Evolutionary conservation across 2,113 vertebrate genomes (phyloP).

Genomic region (Otus sunia): DNA sequence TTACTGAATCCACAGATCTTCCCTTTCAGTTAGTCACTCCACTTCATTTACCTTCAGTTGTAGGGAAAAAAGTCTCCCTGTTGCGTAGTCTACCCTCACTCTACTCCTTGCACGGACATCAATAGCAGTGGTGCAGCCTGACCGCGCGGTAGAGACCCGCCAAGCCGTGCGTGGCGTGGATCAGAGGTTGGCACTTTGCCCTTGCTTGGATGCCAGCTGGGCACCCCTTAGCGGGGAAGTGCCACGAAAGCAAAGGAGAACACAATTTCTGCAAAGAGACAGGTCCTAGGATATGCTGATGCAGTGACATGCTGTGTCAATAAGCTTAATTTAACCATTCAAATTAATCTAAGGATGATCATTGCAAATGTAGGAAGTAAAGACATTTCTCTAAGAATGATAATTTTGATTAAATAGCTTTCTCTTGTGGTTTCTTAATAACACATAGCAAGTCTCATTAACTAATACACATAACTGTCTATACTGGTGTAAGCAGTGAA

Average conservation of each 20-base stretch:
- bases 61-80: neutral
- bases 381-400: neutral
- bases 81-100: neutral
- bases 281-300: neutral
- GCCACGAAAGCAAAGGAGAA: neutral
- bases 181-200: neutral
- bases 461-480: neutral
- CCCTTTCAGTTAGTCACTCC: neutral
- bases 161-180: rapidly evolving
- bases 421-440: neutral
- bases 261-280: neutral
- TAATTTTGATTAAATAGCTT: neutral
- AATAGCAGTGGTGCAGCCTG: neutral
- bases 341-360: neutral
- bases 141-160: neutral
- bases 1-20: neutral
- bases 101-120: neutral
- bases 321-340: neutral
- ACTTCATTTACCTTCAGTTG: neutral
- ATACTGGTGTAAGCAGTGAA: neutral
- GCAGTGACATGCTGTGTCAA: rapidly evolving
- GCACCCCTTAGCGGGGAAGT: neutral
- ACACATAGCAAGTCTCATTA: neutral
- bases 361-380: neutral
- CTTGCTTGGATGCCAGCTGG: neutral